phyloP scores from a whole-genome alignment of 1,140 invertebrate genomes.

The Drosophila takahashii region DNA sequence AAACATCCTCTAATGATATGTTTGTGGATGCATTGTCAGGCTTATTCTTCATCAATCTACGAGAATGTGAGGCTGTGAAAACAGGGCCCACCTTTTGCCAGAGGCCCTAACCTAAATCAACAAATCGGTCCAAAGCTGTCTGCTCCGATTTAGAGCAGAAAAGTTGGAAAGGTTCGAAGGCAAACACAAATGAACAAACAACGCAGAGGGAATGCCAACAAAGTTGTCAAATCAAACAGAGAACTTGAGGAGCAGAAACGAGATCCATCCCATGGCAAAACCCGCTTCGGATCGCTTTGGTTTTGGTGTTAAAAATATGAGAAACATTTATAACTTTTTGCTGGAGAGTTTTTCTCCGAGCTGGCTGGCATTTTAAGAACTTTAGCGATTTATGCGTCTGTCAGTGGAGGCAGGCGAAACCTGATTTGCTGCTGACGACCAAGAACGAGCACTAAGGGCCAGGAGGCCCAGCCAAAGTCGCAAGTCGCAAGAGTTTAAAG shows the following conservation, averaged over 20 bases:
- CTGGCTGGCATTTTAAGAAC: constrained; percentile 70
- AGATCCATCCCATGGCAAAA: constrained; percentile 29
- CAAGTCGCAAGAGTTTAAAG: constrained; percentile 73
- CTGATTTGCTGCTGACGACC: constrained; percentile 67
- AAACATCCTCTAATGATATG: constrained; percentile 22
- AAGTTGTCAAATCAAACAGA: constrained; percentile 79
- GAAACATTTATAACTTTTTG: constrained; percentile 65
- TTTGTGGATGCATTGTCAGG: constrained; percentile 9
- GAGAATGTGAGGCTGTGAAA: constrained; percentile 1
- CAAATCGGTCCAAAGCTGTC: constrained; percentile 40
- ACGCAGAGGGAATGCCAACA: constrained; percentile 48
- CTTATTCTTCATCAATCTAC: constrained; percentile 11
- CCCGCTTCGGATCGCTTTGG: constrained; percentile 22
- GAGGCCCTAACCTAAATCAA: constrained; percentile 57
- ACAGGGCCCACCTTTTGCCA: constrained; percentile 13
- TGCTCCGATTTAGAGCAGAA: constrained; percentile 45
- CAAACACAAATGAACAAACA: constrained; percentile 39
- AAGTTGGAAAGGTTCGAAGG: constrained; percentile 36
- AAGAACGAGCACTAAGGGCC: constrained; percentile 29
- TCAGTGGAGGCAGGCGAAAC: constrained; percentile 55
- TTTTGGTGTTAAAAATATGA: constrained; percentile 77
- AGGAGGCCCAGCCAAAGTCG: constrained; percentile 42
- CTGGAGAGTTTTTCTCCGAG: constrained; percentile 19
- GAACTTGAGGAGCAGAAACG: constrained; percentile 36
- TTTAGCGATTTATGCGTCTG: constrained; percentile 74